Percentiles rank a stretch among this genome's conserved stretches.
Evolutionary conservation across 2,113 vertebrate genomes (phyloP).

Genomic region (Rousettus leschenaultii): DNA sequence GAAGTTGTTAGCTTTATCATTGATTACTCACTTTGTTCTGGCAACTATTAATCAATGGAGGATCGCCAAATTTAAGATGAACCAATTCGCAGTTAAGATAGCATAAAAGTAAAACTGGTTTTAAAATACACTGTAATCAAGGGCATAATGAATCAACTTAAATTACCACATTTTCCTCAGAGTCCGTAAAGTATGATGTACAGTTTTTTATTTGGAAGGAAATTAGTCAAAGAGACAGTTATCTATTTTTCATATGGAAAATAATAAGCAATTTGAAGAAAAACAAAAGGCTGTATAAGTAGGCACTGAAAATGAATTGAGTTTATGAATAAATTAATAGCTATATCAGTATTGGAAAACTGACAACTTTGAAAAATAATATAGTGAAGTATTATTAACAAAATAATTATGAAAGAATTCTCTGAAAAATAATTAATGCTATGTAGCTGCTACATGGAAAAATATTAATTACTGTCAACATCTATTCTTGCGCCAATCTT

Average conservation of each 20-base stretch:
- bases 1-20: neutral
- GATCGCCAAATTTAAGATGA: neutral
- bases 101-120: neutral
- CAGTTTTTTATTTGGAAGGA: slow-evolving; percentile 40
- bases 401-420: slow-evolving; percentile 36
- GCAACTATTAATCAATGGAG: neutral
- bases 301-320: neutral
- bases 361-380: slow-evolving; percentile 43
- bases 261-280: slow-evolving; percentile 41
- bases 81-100: neutral
- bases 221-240: slow-evolving; percentile 22
- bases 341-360: slow-evolving; percentile 45
- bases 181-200: neutral
- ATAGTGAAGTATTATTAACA: slow-evolving; percentile 42
- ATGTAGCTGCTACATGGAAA: neutral
- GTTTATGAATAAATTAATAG: slow-evolving; percentile 54
- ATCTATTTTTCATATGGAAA: neutral
- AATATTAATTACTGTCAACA: slow-evolving; percentile 64
- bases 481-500: slow-evolving; percentile 8
- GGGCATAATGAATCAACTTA: neutral
- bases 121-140: slow-evolving; percentile 21
- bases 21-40: neutral
- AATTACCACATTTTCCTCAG: neutral
- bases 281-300: slow-evolving; percentile 14
- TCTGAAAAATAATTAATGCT: slow-evolving; percentile 56